A percentile compares a stretch with the other conserved stretches of the same genome.
These are phyloP conservation scores for Aythya baeri DNA, from an alignment of 2,113 vertebrate genomes.

Conservation along the genomic window DNA sequence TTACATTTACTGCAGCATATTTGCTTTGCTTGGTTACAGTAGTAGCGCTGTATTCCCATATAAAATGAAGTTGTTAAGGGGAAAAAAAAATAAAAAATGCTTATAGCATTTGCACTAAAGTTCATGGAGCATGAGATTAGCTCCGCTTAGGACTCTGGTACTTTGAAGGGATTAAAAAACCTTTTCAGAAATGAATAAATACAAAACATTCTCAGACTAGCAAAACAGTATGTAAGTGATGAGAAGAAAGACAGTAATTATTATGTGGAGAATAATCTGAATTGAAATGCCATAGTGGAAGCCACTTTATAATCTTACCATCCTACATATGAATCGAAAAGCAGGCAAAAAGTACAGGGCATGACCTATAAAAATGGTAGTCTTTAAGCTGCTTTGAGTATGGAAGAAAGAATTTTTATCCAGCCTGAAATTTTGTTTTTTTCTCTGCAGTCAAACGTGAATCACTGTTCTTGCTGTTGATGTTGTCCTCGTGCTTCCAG, in stretches of 20 bases:
- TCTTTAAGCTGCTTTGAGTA: background rate
- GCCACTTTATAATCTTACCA: background rate
- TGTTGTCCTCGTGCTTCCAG: background rate
- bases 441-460: background rate
- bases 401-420: background rate
- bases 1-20: slow-evolving; percentile 7
- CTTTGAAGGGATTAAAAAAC: slow-evolving; percentile 20
- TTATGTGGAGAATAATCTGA: background rate
- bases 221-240: background rate
- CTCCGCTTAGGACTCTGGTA: background rate
- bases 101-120: background rate
- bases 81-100: background rate
- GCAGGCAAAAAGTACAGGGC: background rate
- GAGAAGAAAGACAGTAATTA: background rate
- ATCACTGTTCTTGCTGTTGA: background rate
- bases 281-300: background rate
- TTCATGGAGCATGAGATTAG: slow-evolving; percentile 34
- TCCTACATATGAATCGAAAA: background rate
- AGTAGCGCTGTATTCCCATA: background rate
- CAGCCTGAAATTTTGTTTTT: background rate
- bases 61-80: slow-evolving; percentile 35
- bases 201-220: background rate
- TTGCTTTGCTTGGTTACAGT: slow-evolving; percentile 21
- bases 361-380: slow-evolving; percentile 12
- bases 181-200: slow-evolving; percentile 13